These are phyloP conservation scores for Siphonodentalium dalli DNA, from an alignment of 2,888 invertebrate genomes.

Conservation along the genomic window DNA sequence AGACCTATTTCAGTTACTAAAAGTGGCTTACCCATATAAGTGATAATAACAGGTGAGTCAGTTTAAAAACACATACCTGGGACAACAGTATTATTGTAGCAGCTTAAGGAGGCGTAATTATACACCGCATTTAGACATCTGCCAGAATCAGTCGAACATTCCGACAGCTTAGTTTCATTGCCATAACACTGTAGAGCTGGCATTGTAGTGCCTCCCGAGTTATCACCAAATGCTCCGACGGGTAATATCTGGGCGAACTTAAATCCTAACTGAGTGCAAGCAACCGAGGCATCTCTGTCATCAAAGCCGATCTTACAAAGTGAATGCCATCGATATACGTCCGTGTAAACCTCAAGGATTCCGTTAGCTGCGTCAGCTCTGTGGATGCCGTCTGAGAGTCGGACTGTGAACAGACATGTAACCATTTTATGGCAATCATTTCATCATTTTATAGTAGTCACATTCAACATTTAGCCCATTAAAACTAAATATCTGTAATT, in stretches of 20 bases:
- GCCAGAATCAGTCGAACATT: constrained; percentile 38
- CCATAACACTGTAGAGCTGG: constrained; percentile 42
- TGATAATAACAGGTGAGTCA: no score
- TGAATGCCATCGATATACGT: constrained; percentile 40
- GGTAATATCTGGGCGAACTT: constrained; percentile 37
- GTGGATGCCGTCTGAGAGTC: constrained; percentile 39
- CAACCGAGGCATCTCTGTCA: constrained; percentile 40
- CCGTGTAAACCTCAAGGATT: constrained; percentile 37
- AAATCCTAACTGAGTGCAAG: constrained; percentile 40
- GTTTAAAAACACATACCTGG: no score
- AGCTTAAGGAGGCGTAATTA: no score
- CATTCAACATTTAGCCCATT: no score
- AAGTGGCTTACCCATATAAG: no score
- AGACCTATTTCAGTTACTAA: no score
- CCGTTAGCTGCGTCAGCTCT: no score
- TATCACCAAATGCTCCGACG: constrained; percentile 41
- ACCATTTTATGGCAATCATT: no score
- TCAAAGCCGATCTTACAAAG: constrained; percentile 48
- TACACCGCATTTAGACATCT: no score
- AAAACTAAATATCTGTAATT: not conserved
- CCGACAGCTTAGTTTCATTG: constrained; percentile 35
- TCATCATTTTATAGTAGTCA: no score
- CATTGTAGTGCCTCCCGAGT: constrained; percentile 35
- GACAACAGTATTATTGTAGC: no score
- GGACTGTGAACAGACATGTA: constrained; percentile 27